These are phyloP conservation scores for Smittia aterrima DNA, from an alignment of 2,888 invertebrate genomes.

Conservation along the genomic window DNA sequence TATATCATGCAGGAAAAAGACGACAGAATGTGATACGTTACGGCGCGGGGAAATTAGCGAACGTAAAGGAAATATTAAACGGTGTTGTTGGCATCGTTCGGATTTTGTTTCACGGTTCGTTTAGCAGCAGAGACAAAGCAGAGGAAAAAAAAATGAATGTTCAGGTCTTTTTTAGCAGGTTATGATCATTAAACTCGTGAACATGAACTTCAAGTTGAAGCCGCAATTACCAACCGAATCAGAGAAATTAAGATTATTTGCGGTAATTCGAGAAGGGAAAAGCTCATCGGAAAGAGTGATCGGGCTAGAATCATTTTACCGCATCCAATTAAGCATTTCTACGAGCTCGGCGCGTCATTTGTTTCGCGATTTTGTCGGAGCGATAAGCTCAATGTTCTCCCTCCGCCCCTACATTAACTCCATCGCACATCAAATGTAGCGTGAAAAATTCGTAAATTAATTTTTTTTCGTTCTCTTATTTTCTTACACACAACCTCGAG, in stretches of 20 bases:
- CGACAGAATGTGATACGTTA: constrained; percentile 25
- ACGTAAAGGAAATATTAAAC: constrained; percentile 27
- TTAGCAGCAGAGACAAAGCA: constrained; percentile 2
- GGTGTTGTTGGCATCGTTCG: constrained; percentile 12
- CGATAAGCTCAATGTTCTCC: constrained; percentile 13
- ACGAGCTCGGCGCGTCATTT: background rate
- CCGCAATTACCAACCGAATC: background rate
- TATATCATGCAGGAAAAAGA: constrained; percentile 5
- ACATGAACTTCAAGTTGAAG: background rate
- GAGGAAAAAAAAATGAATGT: background rate
- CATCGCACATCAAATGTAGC: constrained; percentile 15
- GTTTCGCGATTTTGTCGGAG: constrained; percentile 5
- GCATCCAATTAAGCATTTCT: constrained; percentile 25
- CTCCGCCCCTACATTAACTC: background rate
- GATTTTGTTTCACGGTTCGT: constrained; percentile 37
- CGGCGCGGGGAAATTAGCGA: constrained; percentile 27
- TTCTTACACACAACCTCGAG: background rate
- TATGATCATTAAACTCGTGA: background rate
- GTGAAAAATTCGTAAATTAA: constrained; percentile 10
- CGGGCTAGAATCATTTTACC: background rate
- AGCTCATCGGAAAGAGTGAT: background rate
- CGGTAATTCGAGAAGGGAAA: background rate
- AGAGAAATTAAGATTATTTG: background rate
- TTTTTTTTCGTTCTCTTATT: background rate
- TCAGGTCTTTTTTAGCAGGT: background rate